Evolutionary conservation across 2,888 invertebrate genomes (phyloP).

Genomic region (Eubasilissa splendida): DNA sequence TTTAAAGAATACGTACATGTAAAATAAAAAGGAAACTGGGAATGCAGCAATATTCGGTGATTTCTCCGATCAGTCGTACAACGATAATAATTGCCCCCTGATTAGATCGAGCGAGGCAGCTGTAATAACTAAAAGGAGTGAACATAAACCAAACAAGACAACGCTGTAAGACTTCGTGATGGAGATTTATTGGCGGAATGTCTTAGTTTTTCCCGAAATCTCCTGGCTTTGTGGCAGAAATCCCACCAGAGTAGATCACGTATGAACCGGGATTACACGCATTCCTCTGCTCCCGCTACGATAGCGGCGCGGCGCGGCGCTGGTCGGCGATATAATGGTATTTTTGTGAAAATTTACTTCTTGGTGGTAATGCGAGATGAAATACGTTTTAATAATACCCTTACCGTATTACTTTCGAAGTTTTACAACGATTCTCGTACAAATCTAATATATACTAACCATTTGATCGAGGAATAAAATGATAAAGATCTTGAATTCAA

Average conservation of each 20-base stretch:
- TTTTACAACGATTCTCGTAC: background rate
- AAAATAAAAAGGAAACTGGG: no score
- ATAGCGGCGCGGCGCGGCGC: background rate
- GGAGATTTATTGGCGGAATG: slow-evolving; percentile 54
- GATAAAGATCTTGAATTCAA: no score
- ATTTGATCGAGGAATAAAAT: no score
- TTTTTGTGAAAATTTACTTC: no score
- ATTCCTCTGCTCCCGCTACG: background rate
- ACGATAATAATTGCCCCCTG: no score
- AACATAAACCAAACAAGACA: slow-evolving; percentile 16
- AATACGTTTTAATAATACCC: background rate
- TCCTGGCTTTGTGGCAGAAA: slow-evolving; percentile 49
- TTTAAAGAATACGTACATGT: no score
- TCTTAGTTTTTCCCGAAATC: slow-evolving; percentile 41
- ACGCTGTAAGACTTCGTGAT: slow-evolving; percentile 51
- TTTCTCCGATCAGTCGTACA: no score
- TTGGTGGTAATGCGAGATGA: no score
- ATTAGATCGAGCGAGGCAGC: background rate
- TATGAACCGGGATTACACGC: slow-evolving; percentile 47
- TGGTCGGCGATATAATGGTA: background rate
- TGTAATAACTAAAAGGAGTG: slow-evolving; percentile 5
- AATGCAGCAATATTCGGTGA: no score
- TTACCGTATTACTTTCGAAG: background rate
- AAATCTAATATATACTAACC: no score
- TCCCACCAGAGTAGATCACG: slow-evolving; percentile 53